Percentiles rank a stretch among this genome's conserved stretches.
Evolutionary conservation across 2,888 invertebrate species (phyloP).

Genomic region (Ernsta delagoae): DNA sequence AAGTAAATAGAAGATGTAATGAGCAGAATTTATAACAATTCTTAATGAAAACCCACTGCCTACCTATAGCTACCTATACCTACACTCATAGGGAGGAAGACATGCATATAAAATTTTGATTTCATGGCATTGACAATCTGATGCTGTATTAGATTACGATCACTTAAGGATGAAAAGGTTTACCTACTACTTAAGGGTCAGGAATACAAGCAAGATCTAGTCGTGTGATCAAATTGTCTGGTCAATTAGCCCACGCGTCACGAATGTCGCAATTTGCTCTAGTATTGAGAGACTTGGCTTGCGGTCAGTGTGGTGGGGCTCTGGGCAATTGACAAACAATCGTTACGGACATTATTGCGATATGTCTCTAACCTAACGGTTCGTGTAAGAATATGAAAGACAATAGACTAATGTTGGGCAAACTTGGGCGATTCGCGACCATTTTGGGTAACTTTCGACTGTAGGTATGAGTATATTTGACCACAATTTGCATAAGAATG

Average conservation of each 20-base stretch:
- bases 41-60: too few relatives aligned
- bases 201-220: too few relatives aligned
- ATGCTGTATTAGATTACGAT: too few relatives aligned
- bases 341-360: not conserved
- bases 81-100: too few relatives aligned
- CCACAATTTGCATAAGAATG: not conserved
- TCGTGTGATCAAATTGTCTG: not conserved
- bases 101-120: too few relatives aligned
- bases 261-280: not conserved
- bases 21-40: too few relatives aligned
- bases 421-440: not conserved
- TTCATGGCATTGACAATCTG: too few relatives aligned
- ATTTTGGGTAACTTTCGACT: not conserved
- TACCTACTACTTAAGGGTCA: too few relatives aligned
- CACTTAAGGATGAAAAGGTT: too few relatives aligned
- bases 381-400: not conserved
- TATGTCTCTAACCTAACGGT: not conserved
- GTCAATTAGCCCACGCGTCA: constrained; percentile 1
- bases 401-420: not conserved
- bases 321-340: constrained; percentile 1
- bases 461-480: not conserved
- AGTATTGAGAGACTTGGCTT: not conserved
- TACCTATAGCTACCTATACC: too few relatives aligned
- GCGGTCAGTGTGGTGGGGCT: not conserved
- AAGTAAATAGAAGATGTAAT: too few relatives aligned